Base-by-base conservation (phyloP, 2,113 vertebrate species). In the Istiophorus platypterus region DNA sequence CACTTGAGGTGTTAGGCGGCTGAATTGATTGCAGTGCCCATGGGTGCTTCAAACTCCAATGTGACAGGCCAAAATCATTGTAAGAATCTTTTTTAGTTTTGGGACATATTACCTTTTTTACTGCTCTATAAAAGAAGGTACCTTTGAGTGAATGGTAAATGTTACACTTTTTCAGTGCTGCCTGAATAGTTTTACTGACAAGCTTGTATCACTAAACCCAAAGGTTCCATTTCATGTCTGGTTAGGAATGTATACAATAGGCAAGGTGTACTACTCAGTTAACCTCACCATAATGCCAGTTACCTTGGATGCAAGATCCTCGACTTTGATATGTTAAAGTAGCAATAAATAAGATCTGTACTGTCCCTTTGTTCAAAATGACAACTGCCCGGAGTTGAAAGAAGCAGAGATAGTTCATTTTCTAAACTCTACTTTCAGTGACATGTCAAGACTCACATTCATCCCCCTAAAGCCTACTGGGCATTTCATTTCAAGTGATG, bases 81-180 rank as follows among this genome's bases (percentile, higher is more conserved):
- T 78, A 80, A 31, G 41, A 15, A 79, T 56, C 42, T 61, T 78
- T 79, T 87, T 75, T n/a, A 63, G 69, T 68, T 27, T 61, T 37
- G 61, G 45, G 62, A 68, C 42, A 6, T 63, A 67, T 34, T 52
- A 34, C 39, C 41, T 81, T 68, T 78, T 42, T 74, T 74, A 86
- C 59, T 39, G 71, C 57, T 61, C 20, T 71, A 58, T 7, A 58
- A 82, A 79, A 45, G 29, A 31, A 22, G 31, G 2, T 15, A 42
- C 58, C 41, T 76, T 70, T 0, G 0, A 59, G 12, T 0, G 0
- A 27, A 1, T 1, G 27, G 51, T 22, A 17, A 4, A 49, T 29
- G 59, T 22, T 62, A 2, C 6, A 17, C 7, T n/a, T 45, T 34
- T 63, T 18, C 67, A 52, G 15, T 6, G 13, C 26, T 26, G 29